Base-by-base conservation (phyloP, 2,113 vertebrate genomes). In the Piaya cayana region DNA sequence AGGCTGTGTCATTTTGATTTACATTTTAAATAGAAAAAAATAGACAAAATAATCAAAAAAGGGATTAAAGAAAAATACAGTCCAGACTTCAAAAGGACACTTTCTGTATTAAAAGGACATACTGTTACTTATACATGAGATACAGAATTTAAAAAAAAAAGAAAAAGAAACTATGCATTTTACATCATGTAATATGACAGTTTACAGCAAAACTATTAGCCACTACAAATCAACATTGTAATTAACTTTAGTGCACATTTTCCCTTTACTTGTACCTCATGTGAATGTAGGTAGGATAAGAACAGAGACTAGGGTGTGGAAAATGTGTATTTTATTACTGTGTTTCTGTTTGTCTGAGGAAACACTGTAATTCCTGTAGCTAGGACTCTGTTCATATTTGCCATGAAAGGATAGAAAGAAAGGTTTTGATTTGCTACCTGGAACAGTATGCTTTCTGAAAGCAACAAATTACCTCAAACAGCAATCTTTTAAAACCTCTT, bases 31-130 rank as follows among this genome's bases (percentile, higher is more conserved):
- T 4, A 78, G 49, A 81, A 94, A 95, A n/a, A 93, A 78, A 25
- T 45, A 89, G 90, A 92, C 34, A 89, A 94, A 94, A 30, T 87
- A 55, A 82, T 39, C 87, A 55, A 74, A 93, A 90, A 90, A 78
- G 36, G 87, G 27, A 93, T 86, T 91, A 84, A 90, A 92, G 58
- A 67, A n/a, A 86, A 77, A 81, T 55, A 78, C 29, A 96, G 77
- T n/a, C 42, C 92, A 5, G 36, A 76, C 49, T 89, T 94, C 59
- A 94, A 63, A 76, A 87, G 72, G 42, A 55, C 16, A 68, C 32
- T 86, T 94, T 86, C 42, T 80, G 39, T 88, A 92, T 83, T 82
- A 83, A 88, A 92, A 94, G 85, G 37, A 72, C 43, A 74, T 58
- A 58, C 22, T 65, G 30, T 39, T 70, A 43, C 65, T 88, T 93